Base-by-base conservation (phyloP, 2,797 vertebrate genomes). In the Halcyon chelicuti region DNA sequence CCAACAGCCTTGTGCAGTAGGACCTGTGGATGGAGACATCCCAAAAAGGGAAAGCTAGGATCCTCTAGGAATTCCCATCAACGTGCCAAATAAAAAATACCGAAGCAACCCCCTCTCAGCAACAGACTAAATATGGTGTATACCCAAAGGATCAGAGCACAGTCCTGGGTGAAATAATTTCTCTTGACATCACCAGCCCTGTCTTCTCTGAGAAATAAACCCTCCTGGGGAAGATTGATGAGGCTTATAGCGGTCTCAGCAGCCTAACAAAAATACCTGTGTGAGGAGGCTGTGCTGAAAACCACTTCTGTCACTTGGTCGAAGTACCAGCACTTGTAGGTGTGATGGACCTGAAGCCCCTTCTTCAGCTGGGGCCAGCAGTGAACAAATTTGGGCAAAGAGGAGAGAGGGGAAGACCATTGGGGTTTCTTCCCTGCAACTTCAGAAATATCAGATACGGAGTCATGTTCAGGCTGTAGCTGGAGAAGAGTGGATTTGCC, bases 101-200 rank as follows among this genome's bases (percentile, higher is more conserved):
- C 92, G 97, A 97, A 97, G 84, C 97, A 97, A 97, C 97, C 98
- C 95, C 98, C 98, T 95, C 78, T 89, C 94, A 97, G 96, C 97
- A 97, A 90, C 98, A 98, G 99, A 98, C 99, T 99, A 99, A 99
- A 99, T 99, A 99, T 99, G 99, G 99, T 99, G 98, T 98, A 97
- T 66, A 93, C 89, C 76, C 95, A 95, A 91, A 94, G 95, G 94
- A 95, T 92, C 92, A 77, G 87, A 94, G 96, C 84, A 52, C 62
- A 67, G 88, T 84, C 84, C 90, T 54, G 68, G 79, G 87, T 29
- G 88, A 94, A 96, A 96, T 93, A 92, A 95, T 68, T 86, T 91
- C 92, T 81, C 79, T 89, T 96, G 86, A 94, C 94, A 96, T 90
- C 79, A 97, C 93, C 95, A 97, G 80, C 60, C 40, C 46, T 74